Evolutionary conservation across 2,113 vertebrate genomes (phyloP).

Genomic region (Heterochromis multidens): DNA sequence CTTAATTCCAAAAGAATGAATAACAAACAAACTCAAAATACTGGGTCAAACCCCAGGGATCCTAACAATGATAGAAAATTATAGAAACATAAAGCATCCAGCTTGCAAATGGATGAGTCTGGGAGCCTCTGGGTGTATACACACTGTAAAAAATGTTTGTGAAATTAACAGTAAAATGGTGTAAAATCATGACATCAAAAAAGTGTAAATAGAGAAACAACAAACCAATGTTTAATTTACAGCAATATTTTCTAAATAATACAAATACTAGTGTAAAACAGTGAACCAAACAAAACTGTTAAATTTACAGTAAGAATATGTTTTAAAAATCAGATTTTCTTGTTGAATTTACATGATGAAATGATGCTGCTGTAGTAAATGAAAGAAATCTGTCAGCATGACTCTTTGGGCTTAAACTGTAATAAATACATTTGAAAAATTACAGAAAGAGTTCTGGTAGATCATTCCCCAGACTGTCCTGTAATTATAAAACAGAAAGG

Average conservation of each 20-base stretch:
- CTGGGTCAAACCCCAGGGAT: too few relatives aligned
- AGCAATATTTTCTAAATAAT: not conserved
- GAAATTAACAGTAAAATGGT: not conserved
- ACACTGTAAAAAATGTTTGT: fast-evolving
- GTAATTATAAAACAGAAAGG: not conserved
- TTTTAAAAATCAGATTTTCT: not conserved
- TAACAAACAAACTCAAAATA: too few relatives aligned
- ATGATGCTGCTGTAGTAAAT: not conserved
- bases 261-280: not conserved
- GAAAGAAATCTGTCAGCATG: fast-evolving
- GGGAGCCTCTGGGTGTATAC: not conserved
- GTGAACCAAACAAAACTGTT: not conserved
- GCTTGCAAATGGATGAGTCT: not conserved
- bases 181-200: not conserved
- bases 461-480: not conserved
- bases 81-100: constrained; percentile 2
- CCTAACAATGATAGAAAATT: too few relatives aligned
- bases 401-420: not conserved
- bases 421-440: not conserved
- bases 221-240: not conserved
- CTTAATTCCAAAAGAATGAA: too few relatives aligned
- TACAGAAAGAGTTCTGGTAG: fast-evolving
- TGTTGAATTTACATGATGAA: not conserved
- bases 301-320: not conserved
- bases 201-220: not conserved